A percentile compares a stretch with the other conserved stretches of the same genome.
Conservation (phyloP, 2,797 vertebrate genomes). For the Pseudochirops corinnae region DNA sequence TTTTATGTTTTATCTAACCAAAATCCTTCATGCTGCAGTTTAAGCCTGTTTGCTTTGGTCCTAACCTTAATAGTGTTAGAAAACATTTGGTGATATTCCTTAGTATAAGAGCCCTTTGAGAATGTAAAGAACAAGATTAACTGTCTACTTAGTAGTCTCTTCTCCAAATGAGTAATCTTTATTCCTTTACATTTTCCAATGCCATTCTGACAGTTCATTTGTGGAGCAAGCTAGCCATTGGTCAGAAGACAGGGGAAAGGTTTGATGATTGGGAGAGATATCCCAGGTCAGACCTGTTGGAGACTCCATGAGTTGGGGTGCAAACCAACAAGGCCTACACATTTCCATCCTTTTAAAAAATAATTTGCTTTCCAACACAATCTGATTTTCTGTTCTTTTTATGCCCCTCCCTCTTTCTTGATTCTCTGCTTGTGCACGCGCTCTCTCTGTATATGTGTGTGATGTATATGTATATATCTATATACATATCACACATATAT, state of each 20-base stretch:
- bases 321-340: not conserved
- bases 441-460: too few relatives aligned
- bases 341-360: not conserved
- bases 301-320: not conserved
- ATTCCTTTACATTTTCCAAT: not conserved
- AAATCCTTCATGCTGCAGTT: not conserved
- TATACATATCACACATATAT: not conserved
- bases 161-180: not conserved
- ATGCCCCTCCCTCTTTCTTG: not conserved
- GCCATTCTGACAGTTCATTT: not conserved
- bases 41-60: not conserved
- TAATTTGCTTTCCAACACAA: not conserved
- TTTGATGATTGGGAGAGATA: not conserved
- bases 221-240: not conserved
- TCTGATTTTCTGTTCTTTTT: not conserved
- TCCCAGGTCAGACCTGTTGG: not conserved
- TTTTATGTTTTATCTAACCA: not conserved
- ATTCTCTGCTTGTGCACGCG: not conserved
- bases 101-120: not conserved
- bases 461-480: too few relatives aligned
- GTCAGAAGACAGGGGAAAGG: not conserved
- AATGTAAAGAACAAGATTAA: not conserved
- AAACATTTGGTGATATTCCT: not conserved
- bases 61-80: not conserved
- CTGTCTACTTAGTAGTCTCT: not conserved